Conservation (phyloP, 2,888 invertebrate species). For the Drosophila parthenogenetica region DNA sequence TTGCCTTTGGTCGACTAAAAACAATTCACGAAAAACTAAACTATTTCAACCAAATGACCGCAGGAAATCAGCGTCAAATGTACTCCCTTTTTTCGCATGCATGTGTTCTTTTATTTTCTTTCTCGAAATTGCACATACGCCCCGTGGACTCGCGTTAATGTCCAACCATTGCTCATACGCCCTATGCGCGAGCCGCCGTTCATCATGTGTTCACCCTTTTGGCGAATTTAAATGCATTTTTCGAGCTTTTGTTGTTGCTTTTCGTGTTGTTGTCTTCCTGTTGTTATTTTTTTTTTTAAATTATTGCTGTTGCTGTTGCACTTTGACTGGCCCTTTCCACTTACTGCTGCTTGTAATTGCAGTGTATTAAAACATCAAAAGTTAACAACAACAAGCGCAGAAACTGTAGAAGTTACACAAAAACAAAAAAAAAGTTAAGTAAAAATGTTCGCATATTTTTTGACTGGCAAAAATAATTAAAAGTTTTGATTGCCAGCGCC, state of each 20-base stretch:
- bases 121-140: conserved; percentile 52
- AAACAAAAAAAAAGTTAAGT: neutral
- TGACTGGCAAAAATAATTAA: conserved; percentile 64
- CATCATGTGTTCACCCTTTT: conserved; percentile 57
- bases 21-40: conserved; percentile 60
- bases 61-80: conserved; percentile 70
- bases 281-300: conserved; percentile 46
- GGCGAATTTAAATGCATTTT: conserved; percentile 43
- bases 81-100: conserved; percentile 26
- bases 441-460: conserved; percentile 51
- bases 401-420: conserved; percentile 19
- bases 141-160: conserved; percentile 62
- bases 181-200: conserved; percentile 50
- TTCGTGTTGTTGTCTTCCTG: conserved; percentile 2
- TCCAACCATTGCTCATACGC: conserved; percentile 68
- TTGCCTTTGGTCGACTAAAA: conserved; percentile 34
- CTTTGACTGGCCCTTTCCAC: conserved; percentile 33
- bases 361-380: conserved; percentile 69
- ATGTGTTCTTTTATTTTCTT: conserved; percentile 15
- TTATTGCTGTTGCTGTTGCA: conserved; percentile 59
- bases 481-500: conserved; percentile 66
- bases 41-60: conserved; percentile 59
- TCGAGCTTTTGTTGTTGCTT: conserved; percentile 8
- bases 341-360: conserved; percentile 50
- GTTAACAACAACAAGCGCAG: conserved; percentile 52